Percentiles rank a stretch among this genome's conserved stretches.
Conservation (phyloP, 2,113 vertebrate species). For the Corythaixoides concolor region DNA sequence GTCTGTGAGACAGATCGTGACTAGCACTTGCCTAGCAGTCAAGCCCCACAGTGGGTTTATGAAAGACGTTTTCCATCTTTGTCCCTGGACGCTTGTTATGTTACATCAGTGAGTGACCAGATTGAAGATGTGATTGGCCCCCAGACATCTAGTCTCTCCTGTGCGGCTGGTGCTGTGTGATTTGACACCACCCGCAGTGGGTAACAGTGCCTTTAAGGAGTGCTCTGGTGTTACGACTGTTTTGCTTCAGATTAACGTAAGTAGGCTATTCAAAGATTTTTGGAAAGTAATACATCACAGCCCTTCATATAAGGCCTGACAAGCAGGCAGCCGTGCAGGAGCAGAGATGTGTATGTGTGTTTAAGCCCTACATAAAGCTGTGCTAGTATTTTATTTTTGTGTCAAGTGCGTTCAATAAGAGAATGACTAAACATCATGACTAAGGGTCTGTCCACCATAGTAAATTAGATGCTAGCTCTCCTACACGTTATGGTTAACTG, state of each 20-base stretch:
- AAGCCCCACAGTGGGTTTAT: background rate
- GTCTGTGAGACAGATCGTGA: background rate
- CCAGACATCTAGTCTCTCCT: background rate
- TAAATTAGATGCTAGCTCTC: conserved; percentile 7
- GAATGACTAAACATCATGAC: conserved; percentile 37
- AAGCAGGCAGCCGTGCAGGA: background rate
- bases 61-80: background rate
- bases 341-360: background rate
- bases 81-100: background rate
- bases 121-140: background rate
- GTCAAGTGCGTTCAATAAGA: conserved; percentile 10
- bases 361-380: background rate
- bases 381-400: background rate
- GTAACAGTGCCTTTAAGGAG: background rate
- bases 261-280: background rate
- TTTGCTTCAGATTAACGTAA: background rate
- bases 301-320: background rate
- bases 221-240: background rate
- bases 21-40: background rate
- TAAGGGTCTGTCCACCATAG: conserved; percentile 48
- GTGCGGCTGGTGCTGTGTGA: background rate
- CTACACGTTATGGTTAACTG: background rate
- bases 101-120: background rate
- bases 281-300: conserved; percentile 11
- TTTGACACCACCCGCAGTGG: rapidly evolving